A percentile compares a stretch with the other conserved stretches of the same genome.
These are phyloP conservation scores for Lepeophtheirus nordmannii DNA, from an alignment of 2,888 invertebrate species.

Conservation along the genomic window DNA sequence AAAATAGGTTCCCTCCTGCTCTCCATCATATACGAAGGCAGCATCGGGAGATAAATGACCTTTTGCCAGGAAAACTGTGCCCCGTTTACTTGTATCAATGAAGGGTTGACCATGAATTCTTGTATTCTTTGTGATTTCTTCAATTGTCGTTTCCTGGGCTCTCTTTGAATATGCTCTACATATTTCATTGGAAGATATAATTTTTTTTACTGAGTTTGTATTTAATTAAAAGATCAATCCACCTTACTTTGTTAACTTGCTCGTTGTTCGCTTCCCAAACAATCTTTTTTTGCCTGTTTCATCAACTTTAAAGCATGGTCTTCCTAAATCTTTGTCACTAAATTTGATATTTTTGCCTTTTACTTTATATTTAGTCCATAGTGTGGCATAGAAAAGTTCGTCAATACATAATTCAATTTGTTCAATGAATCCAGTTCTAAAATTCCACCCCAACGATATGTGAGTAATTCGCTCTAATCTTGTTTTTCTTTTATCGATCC, in stretches of 20 bases:
- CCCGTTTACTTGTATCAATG: background rate
- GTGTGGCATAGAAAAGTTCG: conserved; percentile 7
- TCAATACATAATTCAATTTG: conserved; percentile 5
- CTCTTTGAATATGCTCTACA: background rate
- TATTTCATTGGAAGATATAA: background rate
- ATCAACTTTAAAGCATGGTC: background rate
- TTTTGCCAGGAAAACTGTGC: background rate
- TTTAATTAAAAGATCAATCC: too few species aligned
- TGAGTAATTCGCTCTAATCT: background rate
- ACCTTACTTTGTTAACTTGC: background rate
- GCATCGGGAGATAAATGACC: conserved; percentile 31
- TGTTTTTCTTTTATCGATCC: background rate
- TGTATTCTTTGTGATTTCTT: background rate
- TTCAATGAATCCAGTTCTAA: background rate
- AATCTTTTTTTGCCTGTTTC: background rate
- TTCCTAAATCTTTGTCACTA: background rate
- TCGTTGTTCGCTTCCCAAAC: background rate
- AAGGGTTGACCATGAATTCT: background rate
- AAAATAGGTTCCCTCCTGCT: conserved; percentile 31
- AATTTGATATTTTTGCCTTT: background rate
- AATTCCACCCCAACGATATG: background rate
- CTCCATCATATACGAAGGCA: conserved; percentile 29
- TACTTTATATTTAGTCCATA: conserved; percentile 3
- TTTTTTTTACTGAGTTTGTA: background rate
- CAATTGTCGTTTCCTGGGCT: background rate